Evolutionary conservation across 2,888 invertebrate genomes (phyloP).

Genomic region (Lepidochrysops patricia): DNA sequence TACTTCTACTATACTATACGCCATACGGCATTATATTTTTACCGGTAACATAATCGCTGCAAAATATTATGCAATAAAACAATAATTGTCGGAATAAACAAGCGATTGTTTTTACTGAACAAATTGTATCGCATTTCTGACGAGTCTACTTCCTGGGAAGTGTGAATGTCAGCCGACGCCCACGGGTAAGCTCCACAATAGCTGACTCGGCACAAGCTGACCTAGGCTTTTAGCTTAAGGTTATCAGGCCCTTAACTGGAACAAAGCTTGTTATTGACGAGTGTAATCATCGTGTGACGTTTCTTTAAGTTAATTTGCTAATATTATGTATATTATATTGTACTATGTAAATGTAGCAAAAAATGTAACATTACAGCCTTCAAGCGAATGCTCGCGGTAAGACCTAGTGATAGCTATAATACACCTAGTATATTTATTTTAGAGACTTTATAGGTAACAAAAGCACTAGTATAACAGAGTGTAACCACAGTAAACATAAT

Average conservation of each 20-base stretch:
- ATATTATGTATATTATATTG: too few relatives aligned
- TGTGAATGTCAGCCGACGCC: not conserved
- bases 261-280: not conserved
- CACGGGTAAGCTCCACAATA: not conserved
- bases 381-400: too few relatives aligned
- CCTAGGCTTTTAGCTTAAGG: not conserved
- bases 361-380: too few relatives aligned
- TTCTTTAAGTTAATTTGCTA: too few relatives aligned
- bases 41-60: not conserved
- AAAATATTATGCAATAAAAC: not conserved
- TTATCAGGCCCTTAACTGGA: not conserved
- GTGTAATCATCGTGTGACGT: too few relatives aligned
- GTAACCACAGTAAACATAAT: too few relatives aligned
- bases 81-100: not conserved
- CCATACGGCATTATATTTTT: not conserved
- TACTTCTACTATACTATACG: too few relatives aligned
- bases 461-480: too few relatives aligned
- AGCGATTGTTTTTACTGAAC: not conserved
- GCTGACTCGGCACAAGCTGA: not conserved
- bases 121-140: not conserved
- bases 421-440: too few relatives aligned
- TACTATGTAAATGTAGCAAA: too few relatives aligned
- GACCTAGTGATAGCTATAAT: too few relatives aligned
- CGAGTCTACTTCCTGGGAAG: not conserved
- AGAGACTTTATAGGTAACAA: too few relatives aligned